Percentiles rank a stretch among this genome's conserved stretches.
These are phyloP conservation scores for Hypselothyrea guttata DNA, from an alignment of 2,888 invertebrate species.

Conservation along the genomic window DNA sequence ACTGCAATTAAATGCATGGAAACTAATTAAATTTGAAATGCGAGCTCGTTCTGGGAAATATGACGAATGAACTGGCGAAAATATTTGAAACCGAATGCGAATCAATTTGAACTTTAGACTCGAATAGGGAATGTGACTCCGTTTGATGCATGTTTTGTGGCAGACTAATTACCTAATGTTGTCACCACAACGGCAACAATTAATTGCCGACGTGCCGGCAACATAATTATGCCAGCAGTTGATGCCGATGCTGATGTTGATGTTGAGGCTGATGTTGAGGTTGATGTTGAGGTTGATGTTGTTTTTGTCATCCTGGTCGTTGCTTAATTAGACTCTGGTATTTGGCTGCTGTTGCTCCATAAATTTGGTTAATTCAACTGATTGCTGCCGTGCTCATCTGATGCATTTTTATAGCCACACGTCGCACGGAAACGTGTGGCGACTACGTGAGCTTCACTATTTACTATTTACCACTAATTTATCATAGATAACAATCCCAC, in stretches of 20 bases:
- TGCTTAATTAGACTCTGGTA: slow-evolving; percentile 42
- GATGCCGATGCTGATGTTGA: slow-evolving; percentile 11
- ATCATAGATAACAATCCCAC: slow-evolving; percentile 49
- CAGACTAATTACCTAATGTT: slow-evolving; percentile 75
- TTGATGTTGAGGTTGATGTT: slow-evolving; percentile 11
- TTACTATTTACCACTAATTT: too few relatives aligned
- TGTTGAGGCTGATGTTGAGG: slow-evolving; percentile 22
- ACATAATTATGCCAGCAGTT: slow-evolving; percentile 22
- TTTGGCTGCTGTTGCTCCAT: slow-evolving; percentile 35
- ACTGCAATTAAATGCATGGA: too few relatives aligned
- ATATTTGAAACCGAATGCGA: too few relatives aligned
- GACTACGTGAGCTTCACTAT: slow-evolving; percentile 58
- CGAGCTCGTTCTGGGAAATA: too few relatives aligned
- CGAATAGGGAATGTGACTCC: too few relatives aligned
- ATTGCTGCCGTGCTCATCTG: slow-evolving; percentile 60
- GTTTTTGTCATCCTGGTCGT: slow-evolving; percentile 24
- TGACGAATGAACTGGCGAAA: too few relatives aligned
- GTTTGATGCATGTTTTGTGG: background rate
- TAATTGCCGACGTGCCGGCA: slow-evolving; percentile 63
- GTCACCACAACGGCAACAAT: slow-evolving; percentile 71
- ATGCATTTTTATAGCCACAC: slow-evolving; percentile 61
- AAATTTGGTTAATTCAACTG: slow-evolving; percentile 75
- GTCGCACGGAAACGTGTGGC: slow-evolving; percentile 63
- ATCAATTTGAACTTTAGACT: too few relatives aligned
- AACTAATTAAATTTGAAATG: too few relatives aligned